Percentiles rank a stretch among this genome's conserved stretches.
phyloP scores from a whole-genome alignment of 2,797 vertebrate genomes.

The Urosaurus nigricauda region DNA sequence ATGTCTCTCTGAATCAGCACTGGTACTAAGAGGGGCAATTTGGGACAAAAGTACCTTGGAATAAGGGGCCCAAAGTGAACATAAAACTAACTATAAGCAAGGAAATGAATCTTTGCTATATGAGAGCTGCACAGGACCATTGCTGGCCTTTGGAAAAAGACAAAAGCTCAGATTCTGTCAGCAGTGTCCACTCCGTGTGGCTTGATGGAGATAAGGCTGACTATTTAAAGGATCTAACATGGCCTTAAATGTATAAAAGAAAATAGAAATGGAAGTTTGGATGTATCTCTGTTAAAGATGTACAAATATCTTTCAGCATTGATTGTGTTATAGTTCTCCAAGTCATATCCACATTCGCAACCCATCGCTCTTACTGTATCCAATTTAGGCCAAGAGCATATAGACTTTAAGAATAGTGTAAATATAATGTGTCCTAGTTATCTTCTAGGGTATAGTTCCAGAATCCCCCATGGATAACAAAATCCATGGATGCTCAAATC shows the following conservation, averaged over 20 bases:
- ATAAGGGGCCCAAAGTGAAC: constrained; percentile 7
- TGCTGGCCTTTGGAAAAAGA: background rate
- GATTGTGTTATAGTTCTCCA: background rate
- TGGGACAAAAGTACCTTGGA: background rate
- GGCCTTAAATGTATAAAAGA: background rate
- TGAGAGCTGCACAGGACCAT: background rate
- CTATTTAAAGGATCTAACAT: background rate
- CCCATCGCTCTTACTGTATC: background rate
- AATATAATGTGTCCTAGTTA: no score
- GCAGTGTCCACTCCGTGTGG: background rate
- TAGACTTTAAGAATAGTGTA: no score
- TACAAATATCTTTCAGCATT: background rate
- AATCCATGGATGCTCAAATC: no score
- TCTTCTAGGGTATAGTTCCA: no score
- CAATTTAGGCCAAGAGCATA: no score
- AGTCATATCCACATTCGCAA: background rate
- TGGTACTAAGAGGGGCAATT: constrained; percentile 8
- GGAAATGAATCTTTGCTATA: constrained; percentile 8
- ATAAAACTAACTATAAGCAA: background rate
- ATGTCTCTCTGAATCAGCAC: background rate
- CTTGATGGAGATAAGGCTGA: background rate
- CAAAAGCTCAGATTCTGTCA: background rate
- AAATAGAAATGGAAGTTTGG: background rate
- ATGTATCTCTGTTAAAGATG: background rate
- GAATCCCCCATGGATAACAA: no score